Percentiles rank a stretch among this genome's conserved stretches.
These are phyloP conservation scores for Cottus gobio DNA, from an alignment of 2,113 vertebrate genomes.

Conservation along the genomic window DNA sequence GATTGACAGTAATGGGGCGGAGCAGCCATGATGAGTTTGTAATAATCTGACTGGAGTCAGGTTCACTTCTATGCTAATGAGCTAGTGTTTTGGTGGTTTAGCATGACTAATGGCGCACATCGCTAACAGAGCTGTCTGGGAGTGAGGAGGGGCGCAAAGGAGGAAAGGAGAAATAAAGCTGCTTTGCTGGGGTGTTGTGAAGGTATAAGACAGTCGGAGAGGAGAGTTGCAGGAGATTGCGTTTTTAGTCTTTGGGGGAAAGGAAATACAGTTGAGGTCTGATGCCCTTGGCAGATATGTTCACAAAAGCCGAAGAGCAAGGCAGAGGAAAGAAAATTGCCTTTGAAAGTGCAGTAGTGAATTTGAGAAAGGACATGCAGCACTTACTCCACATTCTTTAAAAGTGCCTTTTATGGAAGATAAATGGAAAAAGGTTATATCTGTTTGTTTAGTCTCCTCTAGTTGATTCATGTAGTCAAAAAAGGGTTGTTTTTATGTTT, in stretches of 20 bases:
- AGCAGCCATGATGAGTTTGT: conserved; percentile 72
- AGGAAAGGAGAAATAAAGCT: conserved; percentile 65
- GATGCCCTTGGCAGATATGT: conserved; percentile 65
- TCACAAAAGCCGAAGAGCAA: conserved; percentile 59
- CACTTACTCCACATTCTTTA: conserved; percentile 37
- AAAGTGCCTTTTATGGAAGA: conserved; percentile 18
- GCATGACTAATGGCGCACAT: conserved; percentile 77
- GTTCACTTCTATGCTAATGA: conserved; percentile 80
- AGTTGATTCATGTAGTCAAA: not conserved
- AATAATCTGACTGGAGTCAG: conserved; percentile 79
- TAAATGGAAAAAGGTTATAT: conserved; percentile 8
- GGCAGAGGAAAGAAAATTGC: conserved; percentile 62
- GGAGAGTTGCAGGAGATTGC: conserved; percentile 67
- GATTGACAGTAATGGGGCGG: conserved; percentile 79
- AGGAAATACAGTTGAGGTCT: conserved; percentile 60
- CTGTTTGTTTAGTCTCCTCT: not conserved
- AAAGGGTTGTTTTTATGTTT: not conserved
- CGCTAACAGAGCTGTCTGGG: conserved; percentile 73
- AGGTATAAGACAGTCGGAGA: conserved; percentile 52
- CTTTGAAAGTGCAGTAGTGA: conserved; percentile 61
- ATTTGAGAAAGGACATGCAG: conserved; percentile 42
- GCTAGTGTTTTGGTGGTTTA: conserved; percentile 74
- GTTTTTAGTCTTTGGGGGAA: conserved; percentile 60
- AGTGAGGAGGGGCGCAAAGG: conserved; percentile 38
- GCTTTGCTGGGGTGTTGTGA: conserved; percentile 57